Evolutionary conservation across 2,797 vertebrate species (phyloP), one percentile per base, ranked within the genome.

Genomic region (Synanceia verrucosa): DNA sequence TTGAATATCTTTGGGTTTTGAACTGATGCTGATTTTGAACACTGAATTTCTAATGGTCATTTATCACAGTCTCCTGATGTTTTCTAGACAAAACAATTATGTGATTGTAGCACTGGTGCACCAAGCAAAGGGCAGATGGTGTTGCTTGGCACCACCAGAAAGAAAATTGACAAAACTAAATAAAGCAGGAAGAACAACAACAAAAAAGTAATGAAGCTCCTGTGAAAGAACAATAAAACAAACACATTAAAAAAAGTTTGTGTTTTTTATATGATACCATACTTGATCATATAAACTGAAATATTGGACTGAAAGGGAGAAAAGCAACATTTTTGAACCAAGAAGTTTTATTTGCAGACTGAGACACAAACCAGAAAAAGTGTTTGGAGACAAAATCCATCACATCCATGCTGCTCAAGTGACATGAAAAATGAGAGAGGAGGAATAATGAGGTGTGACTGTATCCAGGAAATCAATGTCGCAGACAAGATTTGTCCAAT

Each of bases 401-500:
- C 28, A 47, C 46, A 36, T 36, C 19, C 21, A 37, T 36, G 9
- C 12, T 44, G 21, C 12, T 37, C 13, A 9, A 62, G 41, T 24
- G 23, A 37, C 4, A 28, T 12, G 29, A 41, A 48, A 52, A 50
- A 75, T 10, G 21, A 70, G 68, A 67, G 61, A 61, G 39, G 39
- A 62, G n/a, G 34, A 71, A 72, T 78, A 65, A 86, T 65, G 66
- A 77, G 68, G 72, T 46, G 65, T 73, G 57, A 53, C 69, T 34
- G 46, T 37, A 31, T 21, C 56, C 60, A 68, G 33, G 50, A 68
- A 78, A 52, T 31, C 61, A 65, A 67, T 16, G 41, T 43, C 28
- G 60, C 65, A 47, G 73, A 69, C 63, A 10, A 81, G 69, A 85
- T 86, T 67, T 65, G 68, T 70, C 62, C 69, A 67, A 60, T 79